Percentiles rank a stretch among this genome's conserved stretches.
phyloP scores from a whole-genome alignment of 37 sponge, comb jelly and placozoan genomes.

The Axinella damicornis region DNA sequence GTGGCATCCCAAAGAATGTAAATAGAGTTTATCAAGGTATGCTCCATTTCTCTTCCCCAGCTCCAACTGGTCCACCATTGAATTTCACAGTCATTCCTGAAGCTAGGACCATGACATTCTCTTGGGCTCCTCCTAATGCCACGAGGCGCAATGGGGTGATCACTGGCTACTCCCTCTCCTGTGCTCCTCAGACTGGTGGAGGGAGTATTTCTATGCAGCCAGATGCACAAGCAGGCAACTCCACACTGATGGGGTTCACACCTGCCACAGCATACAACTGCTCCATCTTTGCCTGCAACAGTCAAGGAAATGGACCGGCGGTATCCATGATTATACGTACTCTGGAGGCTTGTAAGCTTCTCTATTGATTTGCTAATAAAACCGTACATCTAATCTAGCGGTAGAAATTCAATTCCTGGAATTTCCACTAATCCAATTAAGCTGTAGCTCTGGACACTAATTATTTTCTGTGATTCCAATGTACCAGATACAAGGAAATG shows the following conservation, averaged over 20 bases:
- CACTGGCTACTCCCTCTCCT: neutral
- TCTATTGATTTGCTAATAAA: too few species aligned
- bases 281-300: neutral
- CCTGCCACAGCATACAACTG: conserved; percentile 21
- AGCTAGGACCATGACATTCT: conserved; percentile 7
- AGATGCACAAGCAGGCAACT: neutral
- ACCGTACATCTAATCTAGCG: too few species aligned
- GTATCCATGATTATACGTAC: neutral
- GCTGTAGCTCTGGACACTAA: too few species aligned
- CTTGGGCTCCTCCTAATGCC: conserved; percentile 10
- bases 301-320: conserved; percentile 17
- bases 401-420: too few species aligned
- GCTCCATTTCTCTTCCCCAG: neutral
- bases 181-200: neutral
- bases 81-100: neutral
- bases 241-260: neutral
- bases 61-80: conserved; percentile 15
- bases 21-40: too few species aligned
- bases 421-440: too few species aligned
- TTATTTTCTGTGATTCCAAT: too few species aligned
- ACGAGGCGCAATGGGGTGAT: conserved; percentile 13
- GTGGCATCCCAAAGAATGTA: too few species aligned
- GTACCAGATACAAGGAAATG: too few species aligned
- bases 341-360: neutral
- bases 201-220: neutral